phyloP scores from a whole-genome alignment of 2,113 vertebrate species.

The Rhodinocichla rosea region DNA sequence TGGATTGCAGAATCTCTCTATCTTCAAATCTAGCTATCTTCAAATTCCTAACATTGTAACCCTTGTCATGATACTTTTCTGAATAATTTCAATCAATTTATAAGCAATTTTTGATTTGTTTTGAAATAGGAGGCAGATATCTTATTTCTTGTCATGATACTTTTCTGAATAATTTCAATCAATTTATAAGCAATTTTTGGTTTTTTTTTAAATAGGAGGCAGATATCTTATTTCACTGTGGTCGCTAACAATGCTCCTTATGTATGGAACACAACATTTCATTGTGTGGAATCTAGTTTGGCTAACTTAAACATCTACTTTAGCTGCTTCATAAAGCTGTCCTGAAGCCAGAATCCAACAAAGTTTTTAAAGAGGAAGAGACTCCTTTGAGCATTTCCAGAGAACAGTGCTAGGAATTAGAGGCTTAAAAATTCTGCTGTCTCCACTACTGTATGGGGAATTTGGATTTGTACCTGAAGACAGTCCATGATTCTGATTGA shows the following conservation, averaged over 20 bases:
- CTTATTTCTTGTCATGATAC: background rate
- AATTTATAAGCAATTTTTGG: background rate
- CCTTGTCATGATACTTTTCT: background rate
- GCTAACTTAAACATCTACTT: background rate
- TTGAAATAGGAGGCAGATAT: background rate
- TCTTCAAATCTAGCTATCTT: background rate
- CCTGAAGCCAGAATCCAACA: background rate
- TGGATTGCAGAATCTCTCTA: background rate
- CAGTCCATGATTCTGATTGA: background rate
- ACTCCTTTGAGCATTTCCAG: background rate
- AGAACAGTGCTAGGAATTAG: background rate
- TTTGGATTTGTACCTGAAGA: background rate
- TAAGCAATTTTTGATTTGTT: background rate
- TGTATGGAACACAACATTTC: background rate
- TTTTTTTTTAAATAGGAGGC: background rate
- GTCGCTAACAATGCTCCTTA: background rate
- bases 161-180: background rate
- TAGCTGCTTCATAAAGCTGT: background rate
- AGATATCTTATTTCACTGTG: background rate
- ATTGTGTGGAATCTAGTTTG: background rate
- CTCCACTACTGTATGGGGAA: background rate
- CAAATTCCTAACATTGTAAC: background rate
- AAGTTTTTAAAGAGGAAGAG: background rate
- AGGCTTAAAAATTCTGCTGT: background rate
- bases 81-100: background rate